Evolutionary conservation across 2,888 invertebrate species (phyloP).

Genomic region (Nephrotoma guestfalica): DNA sequence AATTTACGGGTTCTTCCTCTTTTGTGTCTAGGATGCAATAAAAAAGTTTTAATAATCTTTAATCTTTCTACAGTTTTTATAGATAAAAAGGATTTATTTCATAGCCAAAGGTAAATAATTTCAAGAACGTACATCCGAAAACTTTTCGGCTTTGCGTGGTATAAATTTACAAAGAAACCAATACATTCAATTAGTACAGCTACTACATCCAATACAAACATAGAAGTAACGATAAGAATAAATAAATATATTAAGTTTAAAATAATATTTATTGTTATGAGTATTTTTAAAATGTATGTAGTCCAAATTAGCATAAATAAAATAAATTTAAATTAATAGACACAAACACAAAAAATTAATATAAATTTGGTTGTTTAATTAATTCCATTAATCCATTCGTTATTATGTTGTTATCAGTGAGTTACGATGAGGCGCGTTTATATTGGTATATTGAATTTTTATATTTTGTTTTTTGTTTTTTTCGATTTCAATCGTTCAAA

Average conservation of each 20-base stretch:
- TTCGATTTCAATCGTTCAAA: background rate
- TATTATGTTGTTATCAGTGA: background rate
- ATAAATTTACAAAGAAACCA: background rate
- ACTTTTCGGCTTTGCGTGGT: background rate
- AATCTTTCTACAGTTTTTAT: background rate
- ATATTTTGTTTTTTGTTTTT: background rate
- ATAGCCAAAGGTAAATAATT: background rate
- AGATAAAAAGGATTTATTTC: background rate
- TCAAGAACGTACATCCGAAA: background rate
- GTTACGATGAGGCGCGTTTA: background rate
- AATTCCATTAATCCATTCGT: background rate
- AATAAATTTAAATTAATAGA: background rate
- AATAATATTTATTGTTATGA: background rate
- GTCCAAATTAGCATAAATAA: background rate
- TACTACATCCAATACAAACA: background rate
- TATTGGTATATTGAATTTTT: background rate
- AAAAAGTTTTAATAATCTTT: background rate
- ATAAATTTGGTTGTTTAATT: background rate
- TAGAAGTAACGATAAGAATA: background rate
- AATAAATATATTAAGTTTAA: background rate
- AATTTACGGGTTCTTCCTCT: background rate
- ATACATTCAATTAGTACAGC: background rate
- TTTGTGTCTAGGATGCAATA: background rate
- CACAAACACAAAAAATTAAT: background rate
- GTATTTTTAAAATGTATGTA: background rate